Percentiles rank a stretch among this genome's conserved stretches.
Evolutionary conservation across 2,113 vertebrate species (phyloP).

Genomic region (Syngnathus floridae): DNA sequence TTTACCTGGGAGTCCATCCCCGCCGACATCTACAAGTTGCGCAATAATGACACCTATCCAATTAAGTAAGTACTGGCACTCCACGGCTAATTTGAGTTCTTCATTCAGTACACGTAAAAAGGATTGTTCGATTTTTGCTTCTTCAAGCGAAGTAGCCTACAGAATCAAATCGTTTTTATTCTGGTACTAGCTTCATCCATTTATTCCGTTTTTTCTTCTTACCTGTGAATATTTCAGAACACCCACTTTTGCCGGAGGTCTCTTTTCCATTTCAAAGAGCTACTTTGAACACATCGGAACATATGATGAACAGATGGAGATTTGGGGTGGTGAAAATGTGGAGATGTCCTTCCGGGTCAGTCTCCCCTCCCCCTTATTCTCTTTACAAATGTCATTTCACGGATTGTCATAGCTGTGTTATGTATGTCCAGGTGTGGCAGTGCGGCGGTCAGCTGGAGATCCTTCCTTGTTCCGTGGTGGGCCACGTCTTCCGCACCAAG

Average conservation of each 20-base stretch:
- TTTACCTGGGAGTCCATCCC: constrained; percentile 90
- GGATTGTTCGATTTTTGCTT: too few relatives aligned
- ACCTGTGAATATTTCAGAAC: constrained; percentile 69
- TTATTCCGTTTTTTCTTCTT: neutral
- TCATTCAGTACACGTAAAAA: neutral
- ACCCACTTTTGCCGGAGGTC: constrained; percentile 90
- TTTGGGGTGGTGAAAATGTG: constrained; percentile 97
- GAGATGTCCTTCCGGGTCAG: constrained; percentile 98
- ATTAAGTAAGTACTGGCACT: constrained; percentile 74
- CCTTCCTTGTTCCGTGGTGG: constrained; percentile 92
- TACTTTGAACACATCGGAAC: constrained; percentile 95
- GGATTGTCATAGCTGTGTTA: neutral
- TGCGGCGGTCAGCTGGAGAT: constrained; percentile 89
- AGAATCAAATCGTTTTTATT: neutral
- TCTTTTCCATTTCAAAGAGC: constrained; percentile 87
- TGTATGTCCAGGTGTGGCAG: constrained; percentile 83
- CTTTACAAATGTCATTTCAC: neutral
- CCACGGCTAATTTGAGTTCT: neutral
- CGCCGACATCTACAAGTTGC: constrained; percentile 64
- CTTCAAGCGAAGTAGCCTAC: neutral
- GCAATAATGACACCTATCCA: constrained; percentile 90
- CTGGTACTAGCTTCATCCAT: neutral
- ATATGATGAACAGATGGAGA: constrained; percentile 97
- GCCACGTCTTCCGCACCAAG: constrained; percentile 93
- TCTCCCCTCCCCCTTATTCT: neutral